These are phyloP conservation scores for Brachymystax lenok DNA, from an alignment of 2,797 vertebrate genomes.

Conservation along the genomic window DNA sequence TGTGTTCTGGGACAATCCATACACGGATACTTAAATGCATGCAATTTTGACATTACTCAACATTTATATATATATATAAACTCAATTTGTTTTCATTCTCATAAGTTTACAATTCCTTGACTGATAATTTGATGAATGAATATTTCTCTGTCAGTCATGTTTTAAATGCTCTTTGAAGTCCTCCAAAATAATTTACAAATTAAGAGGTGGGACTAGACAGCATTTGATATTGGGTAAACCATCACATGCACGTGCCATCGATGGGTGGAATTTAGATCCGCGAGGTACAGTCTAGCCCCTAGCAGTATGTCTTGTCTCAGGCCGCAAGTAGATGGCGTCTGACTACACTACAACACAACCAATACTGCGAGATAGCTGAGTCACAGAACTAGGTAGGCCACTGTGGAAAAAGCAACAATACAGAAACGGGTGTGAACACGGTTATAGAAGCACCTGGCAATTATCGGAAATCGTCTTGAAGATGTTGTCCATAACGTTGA, in stretches of 20 bases:
- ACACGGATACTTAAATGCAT: background rate
- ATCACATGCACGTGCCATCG: constrained; percentile 2
- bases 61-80: background rate
- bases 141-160: background rate
- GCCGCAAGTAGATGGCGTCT: constrained; percentile 70
- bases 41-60: too few relatives aligned
- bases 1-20: background rate
- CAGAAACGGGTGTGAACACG: constrained; percentile 10
- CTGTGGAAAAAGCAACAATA: constrained; percentile 42
- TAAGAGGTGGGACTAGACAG: background rate
- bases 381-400: constrained; percentile 70
- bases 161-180: background rate
- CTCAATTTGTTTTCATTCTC: background rate
- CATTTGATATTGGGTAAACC: background rate
- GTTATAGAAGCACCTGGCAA: background rate
- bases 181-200: background rate
- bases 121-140: background rate
- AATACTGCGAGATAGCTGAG: constrained; percentile 73
- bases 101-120: background rate
- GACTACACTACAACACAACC: constrained; percentile 43
- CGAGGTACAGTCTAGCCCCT: background rate
- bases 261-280: background rate
- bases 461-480: constrained; percentile 15
- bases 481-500: constrained; percentile 79
- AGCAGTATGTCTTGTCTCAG: constrained; percentile 22